A percentile compares a stretch with the other conserved stretches of the same genome.
Evolutionary conservation across 2,797 vertebrate species (phyloP).

Genomic region (Tympanoctomys barrerae): DNA sequence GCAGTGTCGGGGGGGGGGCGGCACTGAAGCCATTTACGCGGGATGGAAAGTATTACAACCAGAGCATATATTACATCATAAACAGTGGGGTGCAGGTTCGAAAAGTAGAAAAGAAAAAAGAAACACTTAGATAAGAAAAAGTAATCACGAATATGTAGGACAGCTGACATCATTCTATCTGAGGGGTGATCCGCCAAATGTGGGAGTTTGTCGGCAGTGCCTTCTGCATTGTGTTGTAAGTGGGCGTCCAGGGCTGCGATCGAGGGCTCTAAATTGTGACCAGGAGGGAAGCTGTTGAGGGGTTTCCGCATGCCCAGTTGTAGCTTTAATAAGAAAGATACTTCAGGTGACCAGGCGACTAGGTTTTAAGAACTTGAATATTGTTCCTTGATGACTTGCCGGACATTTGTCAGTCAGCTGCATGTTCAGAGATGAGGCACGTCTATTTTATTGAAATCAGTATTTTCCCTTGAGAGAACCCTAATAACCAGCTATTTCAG

Average conservation of each 20-base stretch:
- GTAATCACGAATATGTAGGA: neutral
- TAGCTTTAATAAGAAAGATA: constrained; percentile 33
- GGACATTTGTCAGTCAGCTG: constrained; percentile 20
- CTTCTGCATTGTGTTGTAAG: neutral
- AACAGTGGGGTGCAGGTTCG: neutral
- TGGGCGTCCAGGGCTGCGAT: neutral
- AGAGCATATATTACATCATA: neutral
- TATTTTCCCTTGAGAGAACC: constrained; percentile 4
- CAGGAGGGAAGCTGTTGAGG: constrained; percentile 11
- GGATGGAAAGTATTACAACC: neutral
- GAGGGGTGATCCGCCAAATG: neutral
- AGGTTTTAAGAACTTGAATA: neutral
- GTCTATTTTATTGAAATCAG: constrained; percentile 43
- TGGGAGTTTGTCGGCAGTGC: neutral
- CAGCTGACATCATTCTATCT: neutral
- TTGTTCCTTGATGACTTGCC: neutral
- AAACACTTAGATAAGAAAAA: neutral
- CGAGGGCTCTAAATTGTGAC: constrained; percentile 8
- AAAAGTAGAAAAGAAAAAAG: neutral
- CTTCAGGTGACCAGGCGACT: neutral
- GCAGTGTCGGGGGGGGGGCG: neutral
- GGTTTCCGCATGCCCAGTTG: constrained; percentile 10
- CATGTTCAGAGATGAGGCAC: neutral
- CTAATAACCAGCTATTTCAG: neutral
- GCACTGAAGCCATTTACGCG: neutral